Evolutionary conservation across 2,113 vertebrate species (phyloP).

Genomic region (Ellobius talpinus): DNA sequence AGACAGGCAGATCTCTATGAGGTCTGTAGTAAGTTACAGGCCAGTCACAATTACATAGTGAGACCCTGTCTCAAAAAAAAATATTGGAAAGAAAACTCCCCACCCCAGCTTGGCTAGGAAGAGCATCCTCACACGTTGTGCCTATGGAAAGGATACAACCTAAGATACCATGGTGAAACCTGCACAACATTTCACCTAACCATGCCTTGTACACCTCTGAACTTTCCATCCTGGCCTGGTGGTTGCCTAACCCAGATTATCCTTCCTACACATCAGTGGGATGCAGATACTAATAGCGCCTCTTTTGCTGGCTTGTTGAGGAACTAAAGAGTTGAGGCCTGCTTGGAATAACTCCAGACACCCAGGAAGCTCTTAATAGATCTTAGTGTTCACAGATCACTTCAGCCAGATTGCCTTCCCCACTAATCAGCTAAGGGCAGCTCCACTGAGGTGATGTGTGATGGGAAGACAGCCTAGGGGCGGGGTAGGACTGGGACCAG

Average conservation of each 20-base stretch:
- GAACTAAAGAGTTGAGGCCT: not conserved
- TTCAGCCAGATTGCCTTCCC: constrained; percentile 12
- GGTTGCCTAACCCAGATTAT: not conserved
- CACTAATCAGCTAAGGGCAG: not conserved
- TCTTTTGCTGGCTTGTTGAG: not conserved
- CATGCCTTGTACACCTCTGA: not conserved
- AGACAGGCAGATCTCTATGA: not conserved
- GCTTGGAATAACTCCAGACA: not conserved
- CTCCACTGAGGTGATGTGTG: not conserved
- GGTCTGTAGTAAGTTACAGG: not conserved
- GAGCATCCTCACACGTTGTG: not conserved
- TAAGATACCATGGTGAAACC: not conserved
- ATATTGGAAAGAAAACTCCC: not conserved
- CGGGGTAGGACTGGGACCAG: not conserved
- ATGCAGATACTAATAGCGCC: not conserved
- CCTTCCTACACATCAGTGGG: not conserved
- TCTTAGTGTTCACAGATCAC: not conserved
- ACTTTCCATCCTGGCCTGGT: not conserved
- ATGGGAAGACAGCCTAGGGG: not conserved
- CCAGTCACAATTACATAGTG: not conserved
- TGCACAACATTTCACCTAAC: not conserved
- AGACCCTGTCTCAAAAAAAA: not conserved
- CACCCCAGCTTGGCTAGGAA: not conserved
- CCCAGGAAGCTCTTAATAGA: not conserved
- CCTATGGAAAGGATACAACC: not conserved